A percentile compares a stretch with the other conserved stretches of the same genome.
phyloP scores from a whole-genome alignment of 2,113 vertebrate genomes.

The Eleginops maclovinus region DNA sequence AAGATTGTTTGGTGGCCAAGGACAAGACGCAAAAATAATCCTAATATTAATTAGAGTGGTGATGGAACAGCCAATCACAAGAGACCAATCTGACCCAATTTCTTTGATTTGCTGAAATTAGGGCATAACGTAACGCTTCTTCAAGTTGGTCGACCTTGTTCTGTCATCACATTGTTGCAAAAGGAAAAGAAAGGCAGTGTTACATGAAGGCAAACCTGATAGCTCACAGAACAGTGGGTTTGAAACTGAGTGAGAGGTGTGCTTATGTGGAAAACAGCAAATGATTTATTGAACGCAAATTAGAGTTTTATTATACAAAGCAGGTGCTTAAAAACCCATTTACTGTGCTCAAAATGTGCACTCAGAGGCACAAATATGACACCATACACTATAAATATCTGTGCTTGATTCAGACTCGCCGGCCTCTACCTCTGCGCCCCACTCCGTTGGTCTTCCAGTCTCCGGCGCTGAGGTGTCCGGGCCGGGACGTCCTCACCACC shows the following conservation, averaged over 20 bases:
- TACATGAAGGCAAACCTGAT: background rate
- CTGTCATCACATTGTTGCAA: no score
- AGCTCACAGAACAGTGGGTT: background rate
- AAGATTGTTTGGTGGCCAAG: background rate
- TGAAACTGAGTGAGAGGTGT: slow-evolving; percentile 2
- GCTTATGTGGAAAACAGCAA: slow-evolving; percentile 2
- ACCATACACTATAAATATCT: background rate
- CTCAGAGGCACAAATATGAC: slow-evolving; percentile 3
- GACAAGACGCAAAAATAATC: no score
- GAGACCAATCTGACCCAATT: background rate
- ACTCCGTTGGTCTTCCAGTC: slow-evolving; percentile 97
- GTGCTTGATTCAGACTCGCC: slow-evolving; percentile 4
- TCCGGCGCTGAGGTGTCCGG: slow-evolving; percentile 89
- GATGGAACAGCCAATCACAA: background rate
- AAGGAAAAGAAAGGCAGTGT: no score
- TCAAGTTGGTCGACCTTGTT: background rate
- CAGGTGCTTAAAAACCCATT: background rate
- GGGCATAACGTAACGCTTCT: background rate
- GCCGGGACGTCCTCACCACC: slow-evolving; percentile 92
- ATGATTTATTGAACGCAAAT: background rate
- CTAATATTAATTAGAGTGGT: background rate
- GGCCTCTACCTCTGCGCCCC: slow-evolving; percentile 90
- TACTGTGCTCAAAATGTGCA: background rate
- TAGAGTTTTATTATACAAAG: slow-evolving; percentile 1
- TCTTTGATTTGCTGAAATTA: background rate